phyloP scores from a whole-genome alignment of 2,113 vertebrate species.

The Mesocricetus auratus region DNA sequence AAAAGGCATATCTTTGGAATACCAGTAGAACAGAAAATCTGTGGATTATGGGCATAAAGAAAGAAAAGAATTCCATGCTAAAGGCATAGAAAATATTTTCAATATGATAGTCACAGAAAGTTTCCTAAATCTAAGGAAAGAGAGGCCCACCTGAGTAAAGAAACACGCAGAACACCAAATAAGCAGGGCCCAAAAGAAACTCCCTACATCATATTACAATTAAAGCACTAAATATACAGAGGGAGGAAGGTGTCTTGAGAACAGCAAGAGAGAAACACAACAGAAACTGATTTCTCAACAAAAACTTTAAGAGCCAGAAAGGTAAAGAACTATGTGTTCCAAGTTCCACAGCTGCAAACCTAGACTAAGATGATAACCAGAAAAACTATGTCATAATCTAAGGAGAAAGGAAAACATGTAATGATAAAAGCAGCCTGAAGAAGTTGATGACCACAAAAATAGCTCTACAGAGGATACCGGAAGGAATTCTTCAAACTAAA shows the following conservation, averaged over 20 bases:
- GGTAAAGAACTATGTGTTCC: not conserved
- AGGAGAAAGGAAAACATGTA: not conserved
- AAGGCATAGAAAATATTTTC: not conserved
- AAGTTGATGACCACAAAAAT: not conserved
- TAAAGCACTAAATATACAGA: not conserved
- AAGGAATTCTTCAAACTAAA: not conserved
- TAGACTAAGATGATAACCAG: not conserved
- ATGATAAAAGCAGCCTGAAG: not conserved
- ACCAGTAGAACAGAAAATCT: not conserved
- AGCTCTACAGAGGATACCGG: not conserved
- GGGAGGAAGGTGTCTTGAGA: not conserved
- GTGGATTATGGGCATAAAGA: not conserved
- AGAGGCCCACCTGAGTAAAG: not conserved
- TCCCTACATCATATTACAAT: not conserved
- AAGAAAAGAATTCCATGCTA: not conserved
- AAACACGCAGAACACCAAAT: not conserved
- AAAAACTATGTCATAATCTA: not conserved
- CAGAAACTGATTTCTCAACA: not conserved
- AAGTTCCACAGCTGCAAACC: not conserved
- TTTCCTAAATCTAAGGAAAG: not conserved
- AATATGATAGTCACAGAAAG: not conserved
- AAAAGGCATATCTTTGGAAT: not conserved
- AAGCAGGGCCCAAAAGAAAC: too few species aligned
- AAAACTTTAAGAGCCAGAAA: not conserved
- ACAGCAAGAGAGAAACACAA: not conserved